Conservation (phyloP, 2,797 vertebrate species). For the Numenius phaeopus region DNA sequence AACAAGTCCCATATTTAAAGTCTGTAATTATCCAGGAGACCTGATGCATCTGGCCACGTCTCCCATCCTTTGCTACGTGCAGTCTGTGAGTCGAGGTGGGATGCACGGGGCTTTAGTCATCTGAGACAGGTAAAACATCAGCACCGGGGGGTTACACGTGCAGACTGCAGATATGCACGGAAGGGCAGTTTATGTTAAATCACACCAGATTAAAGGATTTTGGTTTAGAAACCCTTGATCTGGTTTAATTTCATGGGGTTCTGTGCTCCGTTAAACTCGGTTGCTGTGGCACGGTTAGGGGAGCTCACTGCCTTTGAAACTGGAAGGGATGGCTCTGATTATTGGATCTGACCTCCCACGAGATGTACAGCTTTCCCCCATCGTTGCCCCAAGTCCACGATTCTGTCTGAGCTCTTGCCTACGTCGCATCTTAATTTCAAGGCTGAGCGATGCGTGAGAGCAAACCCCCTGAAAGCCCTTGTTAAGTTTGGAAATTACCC, state of each 20-base stretch:
- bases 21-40: background rate
- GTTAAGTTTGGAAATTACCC: background rate
- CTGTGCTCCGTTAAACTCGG: background rate
- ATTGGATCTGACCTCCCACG: background rate
- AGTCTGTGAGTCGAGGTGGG: background rate
- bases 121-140: accelerated
- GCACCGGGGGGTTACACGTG: accelerated
- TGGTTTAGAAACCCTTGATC: background rate
- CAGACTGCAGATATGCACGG: background rate
- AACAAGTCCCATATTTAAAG: background rate
- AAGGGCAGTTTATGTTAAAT: background rate
- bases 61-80: accelerated
- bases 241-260: background rate
- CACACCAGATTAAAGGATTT: background rate
- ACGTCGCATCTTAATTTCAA: background rate
- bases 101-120: accelerated
- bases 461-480: background rate
- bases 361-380: background rate
- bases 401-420: background rate
- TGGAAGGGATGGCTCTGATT: background rate
- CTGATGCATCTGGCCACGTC: background rate
- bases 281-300: background rate
- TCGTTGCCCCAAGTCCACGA: background rate
- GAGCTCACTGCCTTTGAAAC: background rate
- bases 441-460: background rate